Evolutionary conservation across 2,797 vertebrate species (phyloP).

Genomic region (Lophius americanus): DNA sequence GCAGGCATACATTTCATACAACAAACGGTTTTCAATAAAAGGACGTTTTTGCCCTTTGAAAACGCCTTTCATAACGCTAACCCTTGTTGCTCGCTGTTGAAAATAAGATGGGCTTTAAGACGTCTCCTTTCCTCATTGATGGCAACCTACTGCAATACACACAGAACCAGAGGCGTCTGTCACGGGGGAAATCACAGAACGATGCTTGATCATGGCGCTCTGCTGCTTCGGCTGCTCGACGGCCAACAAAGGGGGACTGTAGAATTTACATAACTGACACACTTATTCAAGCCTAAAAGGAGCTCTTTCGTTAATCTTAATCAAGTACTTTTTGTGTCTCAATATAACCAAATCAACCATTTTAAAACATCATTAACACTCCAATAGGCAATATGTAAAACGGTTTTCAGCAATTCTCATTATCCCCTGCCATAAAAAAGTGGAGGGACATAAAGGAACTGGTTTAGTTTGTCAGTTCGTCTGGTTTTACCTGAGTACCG

Average conservation of each 20-base stretch:
- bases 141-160: constrained; percentile 5
- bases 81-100: constrained; percentile 10
- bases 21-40: constrained; percentile 59
- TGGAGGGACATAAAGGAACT: too few species aligned
- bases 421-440: too few species aligned
- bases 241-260: not conserved
- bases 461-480: too few species aligned
- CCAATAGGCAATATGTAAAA: too few species aligned
- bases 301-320: too few species aligned
- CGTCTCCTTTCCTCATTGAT: constrained; percentile 9
- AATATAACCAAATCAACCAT: too few species aligned
- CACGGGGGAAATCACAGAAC: constrained; percentile 13
- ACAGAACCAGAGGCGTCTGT: not conserved
- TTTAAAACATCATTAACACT: too few species aligned
- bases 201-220: constrained; percentile 3
- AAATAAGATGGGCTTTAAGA: constrained; percentile 27
- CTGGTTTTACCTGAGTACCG: too few species aligned
- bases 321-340: too few species aligned
- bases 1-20: constrained; percentile 57
- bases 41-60: constrained; percentile 53
- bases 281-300: too few species aligned
- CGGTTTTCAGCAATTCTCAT: too few species aligned
- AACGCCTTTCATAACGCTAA: constrained; percentile 26
- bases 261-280: too few species aligned
- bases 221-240: constrained; percentile 1